Conservation (phyloP, 2,888 invertebrate species). For the Diachrysia chrysitis region DNA sequence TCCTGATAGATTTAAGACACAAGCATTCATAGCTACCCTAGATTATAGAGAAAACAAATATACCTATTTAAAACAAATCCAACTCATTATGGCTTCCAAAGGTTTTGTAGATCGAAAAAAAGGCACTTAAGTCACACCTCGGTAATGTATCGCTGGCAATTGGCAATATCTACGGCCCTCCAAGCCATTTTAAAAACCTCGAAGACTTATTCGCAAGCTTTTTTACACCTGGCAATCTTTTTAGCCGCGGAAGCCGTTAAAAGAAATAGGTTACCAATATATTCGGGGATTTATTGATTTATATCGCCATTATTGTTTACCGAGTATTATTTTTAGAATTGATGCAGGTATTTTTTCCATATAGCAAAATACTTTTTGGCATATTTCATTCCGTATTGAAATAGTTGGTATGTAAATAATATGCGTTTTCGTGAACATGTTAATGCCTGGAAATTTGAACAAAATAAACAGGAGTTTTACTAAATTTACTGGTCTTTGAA, state of each 20-base stretch:
- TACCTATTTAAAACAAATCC: conserved; percentile 43
- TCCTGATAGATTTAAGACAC: background rate
- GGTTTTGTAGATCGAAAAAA: conserved; percentile 38
- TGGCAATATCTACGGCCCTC: conserved; percentile 37
- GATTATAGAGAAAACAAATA: conserved; percentile 32
- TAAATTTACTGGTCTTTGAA: background rate
- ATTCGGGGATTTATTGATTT: conserved; percentile 2
- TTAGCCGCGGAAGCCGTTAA: conserved; percentile 24
- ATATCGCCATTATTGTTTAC: background rate
- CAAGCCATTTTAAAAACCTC: conserved; percentile 37
- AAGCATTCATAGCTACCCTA: background rate
- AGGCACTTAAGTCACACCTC: conserved; percentile 46
- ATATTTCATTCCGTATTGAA: background rate
- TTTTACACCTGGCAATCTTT: conserved; percentile 52
- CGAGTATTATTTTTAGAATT: background rate
- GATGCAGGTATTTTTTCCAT: background rate
- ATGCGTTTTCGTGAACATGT: background rate
- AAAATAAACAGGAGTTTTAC: background rate
- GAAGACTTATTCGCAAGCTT: conserved; percentile 22
- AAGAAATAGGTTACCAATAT: conserved; percentile 28
- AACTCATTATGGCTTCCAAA: conserved; percentile 45
- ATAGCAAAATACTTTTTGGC: no score
- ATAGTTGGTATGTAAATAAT: background rate
- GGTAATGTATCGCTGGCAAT: conserved; percentile 51
- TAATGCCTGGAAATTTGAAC: no score